Percentiles rank a stretch among this genome's conserved stretches.
phyloP scores from a whole-genome alignment of 2,113 vertebrate genomes.

The Hiodon tergisus region DNA sequence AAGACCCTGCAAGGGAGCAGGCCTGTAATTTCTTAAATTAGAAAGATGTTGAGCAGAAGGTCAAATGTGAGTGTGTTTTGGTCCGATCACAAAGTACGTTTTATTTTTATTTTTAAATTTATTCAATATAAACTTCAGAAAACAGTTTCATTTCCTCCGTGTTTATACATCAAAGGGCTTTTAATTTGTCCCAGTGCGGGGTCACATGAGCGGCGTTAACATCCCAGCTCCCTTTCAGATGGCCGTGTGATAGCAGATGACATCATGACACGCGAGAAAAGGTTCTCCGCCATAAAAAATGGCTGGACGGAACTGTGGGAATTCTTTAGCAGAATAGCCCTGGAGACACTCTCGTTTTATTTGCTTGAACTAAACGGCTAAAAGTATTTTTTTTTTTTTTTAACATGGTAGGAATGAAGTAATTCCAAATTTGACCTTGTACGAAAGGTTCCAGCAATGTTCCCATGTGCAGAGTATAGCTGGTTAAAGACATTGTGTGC shows the following conservation, averaged over 20 bases:
- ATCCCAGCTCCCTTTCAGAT: slow-evolving; percentile 64
- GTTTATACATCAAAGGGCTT: slow-evolving; percentile 5
- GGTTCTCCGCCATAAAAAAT: not conserved
- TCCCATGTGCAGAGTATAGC: no score
- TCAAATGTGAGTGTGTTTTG: not conserved
- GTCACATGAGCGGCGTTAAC: slow-evolving; percentile 65
- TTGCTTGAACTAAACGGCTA: no score
- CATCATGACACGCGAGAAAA: slow-evolving; percentile 1
- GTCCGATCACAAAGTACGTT: not conserved
- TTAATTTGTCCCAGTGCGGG: not conserved
- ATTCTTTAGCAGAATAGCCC: not conserved
- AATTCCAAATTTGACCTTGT: no score
- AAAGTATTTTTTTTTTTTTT: not conserved
- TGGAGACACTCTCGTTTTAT: not conserved
- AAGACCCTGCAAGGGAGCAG: not conserved
- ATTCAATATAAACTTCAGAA: not conserved
- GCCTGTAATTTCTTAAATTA: not conserved
- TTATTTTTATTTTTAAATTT: not conserved
- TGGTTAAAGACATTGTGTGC: no score
- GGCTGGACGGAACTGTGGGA: not conserved
- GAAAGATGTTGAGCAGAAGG: not conserved
- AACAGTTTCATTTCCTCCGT: not conserved
- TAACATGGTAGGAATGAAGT: not conserved
- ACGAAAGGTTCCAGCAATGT: no score
- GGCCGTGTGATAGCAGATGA: slow-evolving; percentile 59